phyloP scores from a whole-genome alignment of 2,113 vertebrate genomes.

The Glareola pratincola region DNA sequence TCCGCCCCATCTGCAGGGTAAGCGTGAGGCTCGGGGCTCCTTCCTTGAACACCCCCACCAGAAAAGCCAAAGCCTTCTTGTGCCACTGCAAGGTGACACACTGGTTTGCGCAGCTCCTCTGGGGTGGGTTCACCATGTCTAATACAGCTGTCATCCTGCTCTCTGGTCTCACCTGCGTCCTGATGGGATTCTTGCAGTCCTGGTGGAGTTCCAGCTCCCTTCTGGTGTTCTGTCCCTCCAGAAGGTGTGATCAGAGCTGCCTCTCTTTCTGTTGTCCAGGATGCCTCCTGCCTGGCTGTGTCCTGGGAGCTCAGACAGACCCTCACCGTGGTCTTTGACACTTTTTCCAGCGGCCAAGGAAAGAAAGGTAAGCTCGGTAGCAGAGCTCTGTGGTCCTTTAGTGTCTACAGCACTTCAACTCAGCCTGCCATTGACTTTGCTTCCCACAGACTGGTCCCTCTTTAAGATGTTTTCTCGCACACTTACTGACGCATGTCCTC shows the following conservation, averaged over 20 bases:
- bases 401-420: neutral
- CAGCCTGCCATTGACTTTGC: neutral
- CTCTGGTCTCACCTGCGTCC: neutral
- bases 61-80: neutral
- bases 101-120: neutral
- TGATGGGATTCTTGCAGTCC: neutral
- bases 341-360: constrained; percentile 83
- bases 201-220: neutral
- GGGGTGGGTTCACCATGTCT: neutral
- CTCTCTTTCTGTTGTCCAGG: constrained; percentile 59
- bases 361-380: constrained; percentile 81
- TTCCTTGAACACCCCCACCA: neutral
- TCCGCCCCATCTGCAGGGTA: constrained; percentile 89
- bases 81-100: neutral
- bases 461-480: constrained; percentile 98
- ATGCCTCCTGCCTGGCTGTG: constrained; percentile 78
- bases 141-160: neutral
- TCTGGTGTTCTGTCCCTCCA: neutral
- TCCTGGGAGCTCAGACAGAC: constrained; percentile 96
- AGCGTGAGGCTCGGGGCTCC: neutral
- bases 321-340: constrained; percentile 91
- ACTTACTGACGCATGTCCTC: constrained; percentile 90
- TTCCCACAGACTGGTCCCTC: constrained; percentile 90
- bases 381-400: fast-evolving
- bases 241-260: neutral